Conservation (phyloP, 2,797 vertebrate species). For the Sebastes umbrosus region DNA sequence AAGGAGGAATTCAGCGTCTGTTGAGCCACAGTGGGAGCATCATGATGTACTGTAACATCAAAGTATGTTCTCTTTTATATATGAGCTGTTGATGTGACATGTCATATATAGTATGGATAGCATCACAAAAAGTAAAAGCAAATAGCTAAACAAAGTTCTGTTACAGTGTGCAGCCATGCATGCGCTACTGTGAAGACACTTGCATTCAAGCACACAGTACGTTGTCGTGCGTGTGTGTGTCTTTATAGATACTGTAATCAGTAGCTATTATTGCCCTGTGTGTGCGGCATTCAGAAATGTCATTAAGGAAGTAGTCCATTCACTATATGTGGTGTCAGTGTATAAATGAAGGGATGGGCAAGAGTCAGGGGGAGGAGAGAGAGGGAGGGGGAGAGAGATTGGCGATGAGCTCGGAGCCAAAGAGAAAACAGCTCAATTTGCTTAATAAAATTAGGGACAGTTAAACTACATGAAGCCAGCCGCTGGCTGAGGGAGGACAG, state of each 20-base stretch:
- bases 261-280: background rate
- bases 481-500: constrained; percentile 44
- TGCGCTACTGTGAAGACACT: background rate
- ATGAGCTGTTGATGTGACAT: background rate
- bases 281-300: background rate
- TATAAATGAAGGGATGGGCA: constrained; percentile 44
- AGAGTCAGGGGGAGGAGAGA: constrained; percentile 37
- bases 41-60: background rate
- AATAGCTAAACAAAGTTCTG: background rate
- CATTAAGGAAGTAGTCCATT: constrained; percentile 4
- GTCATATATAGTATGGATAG: background rate
- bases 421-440: constrained; percentile 81
- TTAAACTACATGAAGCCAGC: constrained; percentile 74
- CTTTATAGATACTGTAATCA: background rate
- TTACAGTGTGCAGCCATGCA: background rate
- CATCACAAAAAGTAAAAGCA: background rate
- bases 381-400: constrained; percentile 48
- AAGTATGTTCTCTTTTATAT: background rate
- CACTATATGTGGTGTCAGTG: constrained; percentile 1
- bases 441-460: constrained; percentile 85
- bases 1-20: background rate
- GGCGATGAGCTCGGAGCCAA: constrained; percentile 72
- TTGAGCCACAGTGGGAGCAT: background rate
- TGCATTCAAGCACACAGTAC: background rate
- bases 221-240: background rate